These are phyloP conservation scores for Littorina saxatilis DNA, from an alignment of 1,140 invertebrate genomes.

Conservation along the genomic window DNA sequence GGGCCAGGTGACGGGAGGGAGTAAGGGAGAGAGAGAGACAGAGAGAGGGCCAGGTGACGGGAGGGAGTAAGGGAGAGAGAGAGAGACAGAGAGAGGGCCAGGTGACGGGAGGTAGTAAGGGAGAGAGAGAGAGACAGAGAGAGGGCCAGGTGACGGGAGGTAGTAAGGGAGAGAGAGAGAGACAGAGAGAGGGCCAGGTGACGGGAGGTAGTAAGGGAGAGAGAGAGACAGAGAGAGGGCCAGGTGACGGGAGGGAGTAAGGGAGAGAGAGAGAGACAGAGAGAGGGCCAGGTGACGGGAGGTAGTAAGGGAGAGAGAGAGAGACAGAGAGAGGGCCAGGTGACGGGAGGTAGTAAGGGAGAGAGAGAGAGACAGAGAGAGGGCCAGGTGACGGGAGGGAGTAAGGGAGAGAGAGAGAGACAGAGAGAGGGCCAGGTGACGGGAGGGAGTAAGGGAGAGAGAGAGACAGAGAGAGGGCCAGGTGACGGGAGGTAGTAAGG, in stretches of 20 bases:
- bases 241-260: too few species aligned
- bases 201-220: not conserved
- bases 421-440: not conserved
- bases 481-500: too few species aligned
- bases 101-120: too few species aligned
- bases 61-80: too few species aligned
- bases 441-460: not conserved
- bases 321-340: slow-evolving; percentile 2
- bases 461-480: not conserved
- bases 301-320: not conserved
- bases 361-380: slow-evolving; percentile 5
- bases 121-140: not conserved
- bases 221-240: not conserved
- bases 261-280: not conserved
- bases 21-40: too few species aligned
- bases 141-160: not conserved
- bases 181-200: not conserved
- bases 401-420: slow-evolving; percentile 17
- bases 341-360: not conserved
- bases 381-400: not conserved
- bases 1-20: too few species aligned
- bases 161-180: not conserved
- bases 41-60: too few species aligned
- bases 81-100: too few species aligned
- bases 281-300: not conserved